phyloP scores from a whole-genome alignment of 2,113 vertebrate genomes.

The Mugil cephalus region DNA sequence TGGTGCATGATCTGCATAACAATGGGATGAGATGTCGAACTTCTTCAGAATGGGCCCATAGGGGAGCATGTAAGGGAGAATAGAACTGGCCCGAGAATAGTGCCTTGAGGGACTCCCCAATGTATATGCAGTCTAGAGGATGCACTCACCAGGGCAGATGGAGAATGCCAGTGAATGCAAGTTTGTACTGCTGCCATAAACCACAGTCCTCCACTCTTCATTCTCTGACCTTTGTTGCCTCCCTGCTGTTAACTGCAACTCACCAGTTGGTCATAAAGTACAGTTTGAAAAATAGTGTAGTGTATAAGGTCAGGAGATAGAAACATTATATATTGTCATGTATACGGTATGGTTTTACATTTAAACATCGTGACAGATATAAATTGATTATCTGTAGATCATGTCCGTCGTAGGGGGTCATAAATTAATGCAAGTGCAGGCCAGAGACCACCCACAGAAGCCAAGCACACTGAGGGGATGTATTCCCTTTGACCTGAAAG shows the following conservation, averaged over 20 bases:
- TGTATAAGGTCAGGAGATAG: constrained; percentile 9
- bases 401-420: not conserved
- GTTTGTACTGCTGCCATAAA: no score
- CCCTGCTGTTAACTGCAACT: constrained; percentile 4
- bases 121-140: no score
- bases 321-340: not conserved
- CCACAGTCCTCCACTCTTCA: no score
- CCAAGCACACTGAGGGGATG: constrained; percentile 54
- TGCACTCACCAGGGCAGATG: no score
- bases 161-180: no score
- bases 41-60: no score
- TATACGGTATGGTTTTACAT: not conserved
- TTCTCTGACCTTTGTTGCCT: not conserved
- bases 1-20: no score
- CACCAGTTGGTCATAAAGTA: constrained; percentile 5
- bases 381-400: constrained; percentile 20
- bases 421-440: constrained; percentile 50
- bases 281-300: constrained; percentile 2
- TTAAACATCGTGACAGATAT: not conserved
- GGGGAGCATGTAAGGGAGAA: no score
- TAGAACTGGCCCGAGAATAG: no score
- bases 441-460: constrained; percentile 63
- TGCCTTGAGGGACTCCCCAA: no score
- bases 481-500: constrained; percentile 74
- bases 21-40: no score